Evolutionary conservation across 2,888 invertebrate genomes (phyloP).

Genomic region (Watsonalla cultraria): DNA sequence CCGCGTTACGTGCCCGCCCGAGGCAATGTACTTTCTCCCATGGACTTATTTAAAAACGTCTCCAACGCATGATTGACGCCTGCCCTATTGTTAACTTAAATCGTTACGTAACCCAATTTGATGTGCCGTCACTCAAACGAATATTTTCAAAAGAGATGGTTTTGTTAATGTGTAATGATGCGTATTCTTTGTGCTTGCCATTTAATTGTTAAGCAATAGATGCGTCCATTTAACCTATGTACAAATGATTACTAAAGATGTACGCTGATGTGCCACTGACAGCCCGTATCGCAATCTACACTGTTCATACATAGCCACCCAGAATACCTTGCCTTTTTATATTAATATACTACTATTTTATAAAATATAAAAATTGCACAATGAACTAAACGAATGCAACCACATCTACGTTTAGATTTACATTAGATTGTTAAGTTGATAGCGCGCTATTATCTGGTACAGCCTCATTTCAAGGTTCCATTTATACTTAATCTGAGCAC

Average conservation of each 20-base stretch:
- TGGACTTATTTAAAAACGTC: slow-evolving; percentile 75
- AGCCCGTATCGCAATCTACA: slow-evolving; percentile 16
- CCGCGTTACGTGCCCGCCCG: slow-evolving; percentile 45
- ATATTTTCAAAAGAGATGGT: slow-evolving; percentile 60
- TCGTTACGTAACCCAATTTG: slow-evolving; percentile 64
- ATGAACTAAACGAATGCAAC: not conserved
- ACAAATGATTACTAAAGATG: slow-evolving; percentile 47
- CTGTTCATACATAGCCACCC: not conserved
- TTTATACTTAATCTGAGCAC: slow-evolving; percentile 21
- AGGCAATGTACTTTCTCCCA: slow-evolving; percentile 65
- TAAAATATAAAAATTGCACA: not conserved
- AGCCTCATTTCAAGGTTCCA: slow-evolving; percentile 22
- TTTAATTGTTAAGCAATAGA: slow-evolving; percentile 71
- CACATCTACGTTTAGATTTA: not conserved
- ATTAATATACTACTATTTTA: too few relatives aligned
- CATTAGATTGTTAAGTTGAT: slow-evolving; percentile 13
- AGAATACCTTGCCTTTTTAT: too few relatives aligned
- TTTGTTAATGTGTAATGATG: slow-evolving; percentile 73
- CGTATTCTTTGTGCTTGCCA: slow-evolving; percentile 69
- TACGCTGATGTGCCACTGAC: slow-evolving; percentile 30
- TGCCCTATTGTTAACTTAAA: slow-evolving; percentile 58
- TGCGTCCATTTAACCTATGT: slow-evolving; percentile 58
- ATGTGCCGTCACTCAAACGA: slow-evolving; percentile 66
- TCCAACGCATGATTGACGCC: slow-evolving; percentile 68
- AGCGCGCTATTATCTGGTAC: slow-evolving; percentile 25